phyloP scores from a whole-genome alignment of 2,797 vertebrate species.

The Sparus aurata region DNA sequence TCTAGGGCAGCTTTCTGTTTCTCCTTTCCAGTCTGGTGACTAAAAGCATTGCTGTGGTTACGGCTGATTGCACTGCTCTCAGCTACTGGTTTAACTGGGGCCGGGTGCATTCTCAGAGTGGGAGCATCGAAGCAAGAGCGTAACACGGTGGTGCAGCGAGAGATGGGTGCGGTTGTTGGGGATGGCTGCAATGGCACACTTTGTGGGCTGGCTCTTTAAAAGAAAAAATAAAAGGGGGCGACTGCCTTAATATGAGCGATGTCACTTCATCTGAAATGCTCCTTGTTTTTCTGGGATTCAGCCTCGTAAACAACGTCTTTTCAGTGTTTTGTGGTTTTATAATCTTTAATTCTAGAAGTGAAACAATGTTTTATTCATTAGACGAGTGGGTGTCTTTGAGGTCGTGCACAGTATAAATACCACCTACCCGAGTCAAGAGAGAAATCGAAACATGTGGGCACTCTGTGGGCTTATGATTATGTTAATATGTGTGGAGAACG shows the following conservation, averaged over 20 bases:
- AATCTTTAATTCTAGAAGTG: conserved; percentile 22
- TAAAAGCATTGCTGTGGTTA: conserved; percentile 3
- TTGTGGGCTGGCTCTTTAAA: conserved; percentile 8
- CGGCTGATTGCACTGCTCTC: conserved; percentile 5
- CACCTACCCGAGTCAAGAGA: conserved; percentile 44
- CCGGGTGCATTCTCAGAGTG: conserved; percentile 8
- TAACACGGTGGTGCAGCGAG: conserved; percentile 15
- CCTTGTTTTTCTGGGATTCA: background rate
- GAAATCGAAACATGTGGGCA: conserved; percentile 37
- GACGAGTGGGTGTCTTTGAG: conserved; percentile 55
- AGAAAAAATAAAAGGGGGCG: background rate
- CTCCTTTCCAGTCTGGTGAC: background rate
- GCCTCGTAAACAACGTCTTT: background rate
- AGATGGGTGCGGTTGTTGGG: conserved; percentile 15
- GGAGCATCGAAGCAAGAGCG: conserved; percentile 26
- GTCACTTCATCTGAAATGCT: background rate
- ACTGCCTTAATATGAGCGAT: background rate
- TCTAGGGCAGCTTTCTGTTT: too few species aligned
- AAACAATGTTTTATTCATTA: conserved; percentile 58
- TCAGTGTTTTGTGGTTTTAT: background rate
- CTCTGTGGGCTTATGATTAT: conserved; percentile 18
- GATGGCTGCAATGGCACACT: conserved; percentile 14
- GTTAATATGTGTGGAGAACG: conserved; percentile 18
- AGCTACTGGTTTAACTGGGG: conserved; percentile 37
- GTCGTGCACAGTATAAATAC: conserved; percentile 48